Evolutionary conservation across 2,888 invertebrate genomes (phyloP), one percentile per base, ranked within the genome.

Genomic region (Leptinotarsa peninsularis): DNA sequence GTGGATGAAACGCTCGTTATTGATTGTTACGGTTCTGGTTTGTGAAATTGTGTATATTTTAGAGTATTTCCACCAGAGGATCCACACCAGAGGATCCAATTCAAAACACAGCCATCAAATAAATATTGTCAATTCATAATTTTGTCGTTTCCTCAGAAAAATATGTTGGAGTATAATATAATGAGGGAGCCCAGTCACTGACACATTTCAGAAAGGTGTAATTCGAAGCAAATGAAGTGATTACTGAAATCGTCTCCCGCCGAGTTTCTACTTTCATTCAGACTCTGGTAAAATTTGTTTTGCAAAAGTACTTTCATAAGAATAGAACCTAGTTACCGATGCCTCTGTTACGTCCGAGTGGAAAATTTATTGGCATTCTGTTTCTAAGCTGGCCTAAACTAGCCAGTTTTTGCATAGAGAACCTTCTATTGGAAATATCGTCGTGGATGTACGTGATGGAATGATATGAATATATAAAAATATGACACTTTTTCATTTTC

Each of bases 361-460:
- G 27, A 43, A 63, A 43, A 63, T 63, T 43, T 43, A 63, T 63
- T 63, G 17, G 43, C 33, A 43, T 63, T 43, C 43, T 63, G 33
- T 63, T 63, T 33, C 33, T 43, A 33, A 70, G 54, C 74, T 72
- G 71, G 76, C 69, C 67, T 74, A 56, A 75, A 79, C 73, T 74
- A 58, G 72, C 27, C 63, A 17, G 75, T 74, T 78, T 77, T 78
- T 78, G 77, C 79, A 78, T 78, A 66, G 75, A 70, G 56, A 74
- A 52, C 67, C n/a, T 78, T 71, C 76, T 77, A 79, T 79, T 77
- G 77, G 76, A 77, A 77, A 78, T 79, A 78, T 75, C 77, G 74
- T 60, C 66, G 67, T 66, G 75, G 67, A 76, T 76, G 75, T 74
- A 76, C 73, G 76, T 52, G 72, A 66, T 49, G 66, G 72, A 74